These are phyloP conservation scores for Galbula dea DNA, from an alignment of 2,113 vertebrate genomes.

Conservation along the genomic window DNA sequence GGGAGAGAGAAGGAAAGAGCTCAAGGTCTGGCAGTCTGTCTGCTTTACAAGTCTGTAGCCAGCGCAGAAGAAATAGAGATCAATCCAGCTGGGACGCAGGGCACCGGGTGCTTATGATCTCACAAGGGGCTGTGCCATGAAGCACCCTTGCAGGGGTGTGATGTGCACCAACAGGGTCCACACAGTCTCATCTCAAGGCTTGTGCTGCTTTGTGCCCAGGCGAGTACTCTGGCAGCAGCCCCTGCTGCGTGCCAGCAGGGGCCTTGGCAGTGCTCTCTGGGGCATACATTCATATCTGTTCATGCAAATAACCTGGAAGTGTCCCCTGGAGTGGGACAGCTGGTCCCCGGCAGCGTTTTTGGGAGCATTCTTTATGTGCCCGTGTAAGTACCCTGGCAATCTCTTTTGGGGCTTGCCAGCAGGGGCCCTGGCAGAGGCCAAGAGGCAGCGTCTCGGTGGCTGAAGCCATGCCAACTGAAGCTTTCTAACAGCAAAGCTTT, in stretches of 20 bases:
- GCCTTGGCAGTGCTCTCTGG: not conserved
- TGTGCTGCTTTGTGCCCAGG: not conserved
- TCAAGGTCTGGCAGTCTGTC: not conserved
- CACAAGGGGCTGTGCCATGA: fast-evolving
- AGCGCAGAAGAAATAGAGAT: not conserved
- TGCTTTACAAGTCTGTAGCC: conserved; percentile 34
- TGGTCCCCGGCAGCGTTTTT: conserved; percentile 11
- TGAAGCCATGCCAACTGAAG: conserved; percentile 1
- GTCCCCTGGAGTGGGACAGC: not conserved
- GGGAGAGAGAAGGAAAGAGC: conserved; percentile 45
- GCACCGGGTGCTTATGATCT: not conserved
- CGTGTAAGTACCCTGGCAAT: not conserved
- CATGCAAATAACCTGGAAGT: conserved; percentile 23
- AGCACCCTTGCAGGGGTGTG: not conserved
- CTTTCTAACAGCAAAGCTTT: conserved; percentile 25
- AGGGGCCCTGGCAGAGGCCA: conserved; percentile 10
- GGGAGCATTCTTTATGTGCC: conserved; percentile 20
- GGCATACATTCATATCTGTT: conserved; percentile 2
- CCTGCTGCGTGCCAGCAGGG: not conserved
- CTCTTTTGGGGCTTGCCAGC: conserved; percentile 5
- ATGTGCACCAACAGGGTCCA: fast-evolving
- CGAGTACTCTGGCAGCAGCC: not conserved
- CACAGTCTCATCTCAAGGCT: not conserved
- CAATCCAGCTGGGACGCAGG: not conserved
- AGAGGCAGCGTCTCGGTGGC: not conserved